A percentile compares a stretch with the other conserved stretches of the same genome.
These are phyloP conservation scores for Lapara coniferarum DNA, from an alignment of 2,888 invertebrate species.

Conservation along the genomic window DNA sequence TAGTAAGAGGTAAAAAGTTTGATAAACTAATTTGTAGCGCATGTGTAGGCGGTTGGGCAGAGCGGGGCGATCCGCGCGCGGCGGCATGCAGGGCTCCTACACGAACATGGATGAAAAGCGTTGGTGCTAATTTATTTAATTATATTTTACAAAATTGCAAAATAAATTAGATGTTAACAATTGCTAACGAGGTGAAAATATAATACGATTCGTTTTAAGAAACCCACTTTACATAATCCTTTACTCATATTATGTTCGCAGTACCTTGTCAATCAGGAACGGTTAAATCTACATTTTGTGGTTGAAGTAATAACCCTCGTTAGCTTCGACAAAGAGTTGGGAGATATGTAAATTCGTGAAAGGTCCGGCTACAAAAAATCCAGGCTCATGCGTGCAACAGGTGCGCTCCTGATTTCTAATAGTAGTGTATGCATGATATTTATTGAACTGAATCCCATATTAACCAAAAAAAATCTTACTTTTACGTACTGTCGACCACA, in stretches of 20 bases:
- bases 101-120: constrained; percentile 33
- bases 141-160: constrained; percentile 48
- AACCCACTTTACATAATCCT: constrained; percentile 57
- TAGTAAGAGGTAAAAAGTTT: constrained; percentile 31
- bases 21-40: constrained; percentile 36
- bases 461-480: constrained; percentile 55
- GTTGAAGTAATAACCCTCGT: constrained; percentile 79
- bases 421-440: constrained; percentile 64
- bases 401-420: constrained; percentile 77
- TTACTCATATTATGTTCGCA: constrained; percentile 54
- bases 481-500: constrained; percentile 58
- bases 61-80: constrained; percentile 8
- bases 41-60: constrained; percentile 8
- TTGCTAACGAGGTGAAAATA: constrained; percentile 71
- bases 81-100: constrained; percentile 30
- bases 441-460: constrained; percentile 59
- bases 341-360: constrained; percentile 79
- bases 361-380: constrained; percentile 73
- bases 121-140: constrained; percentile 51
- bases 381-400: constrained; percentile 71
- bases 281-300: constrained; percentile 74
- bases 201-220: constrained; percentile 53
- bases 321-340: constrained; percentile 71
- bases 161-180: constrained; percentile 64
- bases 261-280: constrained; percentile 74